Evolutionary conservation across 2,888 invertebrate genomes (phyloP), one percentile per base, ranked within the genome.

Genomic region (Cremastinae sp.): DNA sequence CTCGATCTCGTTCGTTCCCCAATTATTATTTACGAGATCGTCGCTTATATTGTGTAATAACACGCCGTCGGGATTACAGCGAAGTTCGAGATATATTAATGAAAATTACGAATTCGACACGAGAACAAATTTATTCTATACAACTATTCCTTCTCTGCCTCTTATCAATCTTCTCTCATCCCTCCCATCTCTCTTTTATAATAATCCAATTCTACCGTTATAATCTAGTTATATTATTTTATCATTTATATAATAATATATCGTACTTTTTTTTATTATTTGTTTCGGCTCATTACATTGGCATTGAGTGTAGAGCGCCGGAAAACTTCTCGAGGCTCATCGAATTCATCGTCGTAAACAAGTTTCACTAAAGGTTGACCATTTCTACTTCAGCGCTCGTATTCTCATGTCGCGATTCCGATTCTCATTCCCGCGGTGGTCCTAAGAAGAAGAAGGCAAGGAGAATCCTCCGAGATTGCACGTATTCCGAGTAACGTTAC

Each of bases 81-180:
- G 43, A 66, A 58, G n/a, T 16, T 43, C 8, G 10, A 59, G 54
- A 54, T n/a, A n/a, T n/a, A n/a, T 49, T 7, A 20, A 69, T 45
- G 56, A 64, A 38, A 34, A 56, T 38, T 22, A 54, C 41, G 18
- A 68, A 58, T 74, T 79, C 78, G 81, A 83, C 84, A 83, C 85
- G 87, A 86, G 89, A 88, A 88, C 87, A 85, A 88, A 83, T 88
- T 88, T 89, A 88, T 89, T 88, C 85, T 83, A 85, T 86, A 85
- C 84, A 84, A 84, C 87, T 89, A 87, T 72, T 72, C 69, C 56
- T 51, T 70, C 41, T 64, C 69, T 45, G 22, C 70, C 51, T 64
- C 14, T 61, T 64, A n/a, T n/a, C n/a, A n/a, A n/a, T n/a, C n/a
- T n/a, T n/a, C n/a, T n/a, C n/a, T n/a, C n/a, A n/a, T n/a, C n/a